Base-by-base conservation (phyloP, 2,113 vertebrate species). In the Microtus richardsoni region DNA sequence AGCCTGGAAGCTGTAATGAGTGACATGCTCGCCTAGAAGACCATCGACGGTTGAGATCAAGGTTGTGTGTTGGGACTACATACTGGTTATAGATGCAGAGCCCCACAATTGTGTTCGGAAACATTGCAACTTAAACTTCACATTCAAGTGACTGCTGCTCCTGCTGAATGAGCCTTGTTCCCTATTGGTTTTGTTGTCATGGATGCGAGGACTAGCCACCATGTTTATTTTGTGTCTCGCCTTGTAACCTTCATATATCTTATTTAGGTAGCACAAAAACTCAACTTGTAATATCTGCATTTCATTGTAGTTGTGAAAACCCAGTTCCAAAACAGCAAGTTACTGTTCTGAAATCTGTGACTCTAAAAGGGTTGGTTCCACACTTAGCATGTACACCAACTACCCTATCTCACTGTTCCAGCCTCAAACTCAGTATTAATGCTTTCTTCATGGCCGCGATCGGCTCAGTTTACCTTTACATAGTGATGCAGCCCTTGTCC, bases 241-340 rank as follows among this genome's bases (percentile, higher is more conserved):
- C 60, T 93, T 80, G 22, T 62, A 95, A 92, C 9, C 77, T 88
- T 68, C 41, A 91, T 22, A 82, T 58, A 10, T 5, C 11, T 91
- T 36, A 24, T 68, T 95, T 91, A 89, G 64, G 44, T 87, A 92
- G 70, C 64, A 54, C 62, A 75, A 71, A 92, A 91, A 78, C 5
- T 39, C 41, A 12, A 52, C 58, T 86, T 86, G 13, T 77, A 80
- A 84, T 66, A 73, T 62, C 64, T 93, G 2, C 84, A 83, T 70
- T 75, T 94, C 74, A 66, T 70, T 89, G 36, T 86, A 91, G 36
- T 77, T 92, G 10, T 21, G 82, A 60, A 95, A 95, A 86, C 62
- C 41, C 16, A 84, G 0, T 16, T 78, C 70, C 21, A 33, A 79
- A 89, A 80, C 82, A 9, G 33, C 1, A 66, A 47, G 12, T 86